Base-by-base conservation (phyloP, 2,888 invertebrate genomes). In the Pterostichus niger region DNA sequence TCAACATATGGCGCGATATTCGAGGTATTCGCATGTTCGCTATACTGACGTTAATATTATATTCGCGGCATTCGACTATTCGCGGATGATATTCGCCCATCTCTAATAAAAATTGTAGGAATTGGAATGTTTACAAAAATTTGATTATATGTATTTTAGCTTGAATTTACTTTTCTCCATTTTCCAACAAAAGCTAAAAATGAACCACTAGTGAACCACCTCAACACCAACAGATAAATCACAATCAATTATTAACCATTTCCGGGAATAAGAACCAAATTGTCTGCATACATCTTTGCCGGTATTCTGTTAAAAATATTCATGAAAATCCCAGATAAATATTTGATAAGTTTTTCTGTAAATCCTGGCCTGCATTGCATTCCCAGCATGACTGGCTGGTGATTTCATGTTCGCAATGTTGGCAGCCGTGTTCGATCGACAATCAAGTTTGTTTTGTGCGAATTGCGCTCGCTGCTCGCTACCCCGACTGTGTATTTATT, bases 381-480 rank as follows among this genome's bases (percentile, higher is more conserved):
- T 64, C 64, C 33, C 49, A 49, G 49, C 49, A n/a, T 49, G 59
- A 59, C 59, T 11, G 7, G 17, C 15, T 46, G 46, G 71, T 71
- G 71, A 71, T 71, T 71, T 44, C 44, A 71, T 46, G 71, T 15
- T 71, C 17, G 71, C 71, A 71, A 46, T 71, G 46, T 17, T 71
- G 17, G 44, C 44, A 24, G 71, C 71, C 46, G 17, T 46, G 71
- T 71, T 71, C 71, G 46, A 71, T 71, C 46, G 71, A 71, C 71
- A 71, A 71, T 71, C 71, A 46, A 46, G 71, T 71, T 71, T 71
- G 46, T 71, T 71, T 71, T 71, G 71, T 71, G 64, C 64, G 64
- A 64, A 64, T 64, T 64, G 64, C 64, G 64, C 64, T 64, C 49
- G 64, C 64, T 64, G 33, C 64, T 33, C 33, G 10, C 13, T 24